phyloP scores from a whole-genome alignment of 2,113 vertebrate species.

The Cygnus buccinator region DNA sequence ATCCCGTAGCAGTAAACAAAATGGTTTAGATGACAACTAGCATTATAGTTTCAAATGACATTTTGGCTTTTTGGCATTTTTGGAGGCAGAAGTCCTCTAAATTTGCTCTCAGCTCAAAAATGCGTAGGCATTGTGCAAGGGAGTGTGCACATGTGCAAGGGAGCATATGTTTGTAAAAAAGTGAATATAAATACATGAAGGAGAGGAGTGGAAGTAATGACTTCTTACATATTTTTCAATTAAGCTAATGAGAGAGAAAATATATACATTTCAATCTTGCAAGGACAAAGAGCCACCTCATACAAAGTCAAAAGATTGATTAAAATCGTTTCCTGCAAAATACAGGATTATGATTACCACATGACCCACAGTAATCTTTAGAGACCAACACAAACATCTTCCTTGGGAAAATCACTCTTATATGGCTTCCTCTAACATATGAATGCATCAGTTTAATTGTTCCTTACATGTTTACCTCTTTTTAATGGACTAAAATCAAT shows the following conservation, averaged over 20 bases:
- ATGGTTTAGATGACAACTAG: not conserved
- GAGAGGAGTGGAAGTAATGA: not conserved
- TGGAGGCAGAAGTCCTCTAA: not conserved
- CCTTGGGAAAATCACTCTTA: not conserved
- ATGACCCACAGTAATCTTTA: not conserved
- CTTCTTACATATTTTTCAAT: not conserved
- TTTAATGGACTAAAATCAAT: not conserved
- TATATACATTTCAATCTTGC: not conserved
- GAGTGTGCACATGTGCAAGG: not conserved
- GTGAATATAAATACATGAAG: not conserved
- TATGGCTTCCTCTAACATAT: not conserved
- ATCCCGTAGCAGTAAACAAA: not conserved
- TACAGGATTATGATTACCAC: not conserved
- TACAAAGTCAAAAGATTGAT: not conserved
- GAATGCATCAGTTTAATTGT: not conserved
- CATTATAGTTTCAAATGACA: not conserved
- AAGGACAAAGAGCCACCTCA: not conserved
- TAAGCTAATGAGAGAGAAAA: not conserved
- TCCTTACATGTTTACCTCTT: not conserved
- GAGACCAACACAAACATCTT: not conserved
- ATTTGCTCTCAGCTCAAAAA: not conserved
- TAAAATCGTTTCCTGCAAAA: not conserved
- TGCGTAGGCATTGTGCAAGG: not conserved
- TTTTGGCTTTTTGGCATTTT: not conserved
- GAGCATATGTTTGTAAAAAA: not conserved